Conservation (phyloP, 1,140 invertebrate genomes). For the Hetaerina americana region DNA sequence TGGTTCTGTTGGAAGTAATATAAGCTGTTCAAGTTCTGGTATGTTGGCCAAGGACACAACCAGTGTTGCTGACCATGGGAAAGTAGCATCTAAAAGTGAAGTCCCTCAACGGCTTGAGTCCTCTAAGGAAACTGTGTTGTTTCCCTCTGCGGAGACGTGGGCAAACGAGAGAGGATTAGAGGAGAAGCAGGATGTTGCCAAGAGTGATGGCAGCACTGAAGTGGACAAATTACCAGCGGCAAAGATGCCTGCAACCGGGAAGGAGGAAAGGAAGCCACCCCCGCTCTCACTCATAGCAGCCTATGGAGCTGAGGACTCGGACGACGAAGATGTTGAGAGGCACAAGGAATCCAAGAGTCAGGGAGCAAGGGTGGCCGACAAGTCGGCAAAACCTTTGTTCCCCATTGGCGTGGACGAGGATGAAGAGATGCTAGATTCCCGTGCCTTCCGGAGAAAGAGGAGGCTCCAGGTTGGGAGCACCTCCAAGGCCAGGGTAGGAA, state of each 20-base stretch:
- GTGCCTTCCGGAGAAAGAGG: slow-evolving; percentile 29
- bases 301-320: slow-evolving; percentile 37
- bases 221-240: slow-evolving; percentile 12
- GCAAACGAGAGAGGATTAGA: slow-evolving; percentile 7
- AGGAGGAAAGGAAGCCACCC: slow-evolving; percentile 8
- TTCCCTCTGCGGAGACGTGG: slow-evolving; percentile 2
- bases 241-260: background rate
- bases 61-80: too few species aligned
- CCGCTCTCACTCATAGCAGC: slow-evolving; percentile 41
- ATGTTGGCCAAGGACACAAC: too few species aligned
- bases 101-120: background rate
- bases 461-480: slow-evolving; percentile 11
- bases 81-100: slow-evolving; percentile 2
- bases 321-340: slow-evolving; percentile 28
- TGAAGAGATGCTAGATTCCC: slow-evolving; percentile 10
- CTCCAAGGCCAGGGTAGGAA: background rate
- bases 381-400: slow-evolving; percentile 15
- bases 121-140: background rate
- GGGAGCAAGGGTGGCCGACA: slow-evolving; percentile 12
- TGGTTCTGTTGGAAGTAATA: too few species aligned
- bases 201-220: slow-evolving; percentile 22
- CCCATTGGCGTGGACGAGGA: slow-evolving; percentile 13
- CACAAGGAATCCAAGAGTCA: background rate
- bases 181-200: background rate
- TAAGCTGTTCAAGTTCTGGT: too few species aligned